These are phyloP conservation scores for Hirudo medicinalis DNA, from an alignment of 1,140 invertebrate species.

Conservation along the genomic window DNA sequence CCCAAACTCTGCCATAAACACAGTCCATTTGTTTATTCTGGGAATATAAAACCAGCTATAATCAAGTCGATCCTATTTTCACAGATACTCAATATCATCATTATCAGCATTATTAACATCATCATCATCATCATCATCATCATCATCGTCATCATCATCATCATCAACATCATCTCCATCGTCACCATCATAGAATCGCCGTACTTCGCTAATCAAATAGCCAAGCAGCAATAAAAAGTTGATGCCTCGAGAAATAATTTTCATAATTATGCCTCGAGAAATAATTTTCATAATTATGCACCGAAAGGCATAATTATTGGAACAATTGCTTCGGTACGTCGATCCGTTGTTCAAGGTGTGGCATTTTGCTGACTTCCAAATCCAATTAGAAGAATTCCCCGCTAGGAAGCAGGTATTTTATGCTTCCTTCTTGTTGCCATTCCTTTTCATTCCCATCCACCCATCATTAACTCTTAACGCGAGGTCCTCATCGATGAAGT, in stretches of 20 bases:
- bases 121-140: background rate
- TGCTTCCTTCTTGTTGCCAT: background rate
- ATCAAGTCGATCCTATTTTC: too few relatives aligned
- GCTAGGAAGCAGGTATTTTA: background rate
- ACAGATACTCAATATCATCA: background rate
- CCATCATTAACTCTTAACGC: too few relatives aligned
- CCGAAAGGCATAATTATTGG: too few relatives aligned
- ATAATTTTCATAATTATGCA: constrained; percentile 6
- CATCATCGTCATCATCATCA: background rate
- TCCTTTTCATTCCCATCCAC: background rate
- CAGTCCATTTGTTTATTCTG: too few relatives aligned
- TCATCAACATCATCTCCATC: background rate
- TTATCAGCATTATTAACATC: background rate
- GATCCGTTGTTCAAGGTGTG: too few relatives aligned
- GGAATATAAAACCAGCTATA: too few relatives aligned
- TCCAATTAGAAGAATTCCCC: too few relatives aligned
- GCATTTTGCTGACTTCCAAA: too few relatives aligned
- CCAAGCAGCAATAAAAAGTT: background rate
- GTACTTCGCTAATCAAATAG: background rate
- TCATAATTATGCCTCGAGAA: background rate
- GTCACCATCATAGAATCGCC: background rate
- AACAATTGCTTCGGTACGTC: too few relatives aligned
- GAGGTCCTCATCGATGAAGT: too few relatives aligned
- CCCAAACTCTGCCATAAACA: too few relatives aligned
- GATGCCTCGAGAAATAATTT: background rate